Percentiles rank a stretch among this genome's conserved stretches.
These are phyloP conservation scores for Drosophila aldrichi DNA, from an alignment of 2,888 invertebrate species.

Conservation along the genomic window DNA sequence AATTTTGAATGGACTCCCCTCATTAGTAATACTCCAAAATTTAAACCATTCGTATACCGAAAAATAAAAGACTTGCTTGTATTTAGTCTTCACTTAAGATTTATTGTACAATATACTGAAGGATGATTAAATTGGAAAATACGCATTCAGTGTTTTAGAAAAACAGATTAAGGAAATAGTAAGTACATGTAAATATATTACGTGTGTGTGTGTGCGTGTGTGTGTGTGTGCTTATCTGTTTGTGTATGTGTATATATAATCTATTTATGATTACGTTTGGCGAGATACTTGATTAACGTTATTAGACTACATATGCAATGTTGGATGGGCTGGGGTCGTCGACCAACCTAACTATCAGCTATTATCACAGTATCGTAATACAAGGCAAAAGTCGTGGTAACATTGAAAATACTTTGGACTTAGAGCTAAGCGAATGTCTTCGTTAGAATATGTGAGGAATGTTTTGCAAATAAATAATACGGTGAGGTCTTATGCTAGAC, in stretches of 20 bases:
- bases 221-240: background rate
- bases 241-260: background rate
- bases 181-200: background rate
- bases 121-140: background rate
- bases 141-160: background rate
- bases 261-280: constrained; percentile 15
- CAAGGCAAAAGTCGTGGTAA: constrained; percentile 57
- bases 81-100: constrained; percentile 5
- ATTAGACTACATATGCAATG: constrained; percentile 15
- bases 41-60: too few relatives aligned
- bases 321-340: constrained; percentile 32
- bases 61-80: background rate
- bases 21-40: too few relatives aligned
- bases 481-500: constrained; percentile 37
- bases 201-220: background rate
- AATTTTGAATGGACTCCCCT: too few relatives aligned
- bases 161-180: background rate
- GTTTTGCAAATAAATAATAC: constrained; percentile 51
- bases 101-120: constrained; percentile 25
- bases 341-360: constrained; percentile 67
- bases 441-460: constrained; percentile 35
- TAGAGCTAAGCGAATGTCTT: constrained; percentile 49
- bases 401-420: constrained; percentile 28
- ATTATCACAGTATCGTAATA: constrained; percentile 74
- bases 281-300: constrained; percentile 36